Base-by-base conservation (phyloP, 2,797 vertebrate species). In the Hephaestus fuliginosus region DNA sequence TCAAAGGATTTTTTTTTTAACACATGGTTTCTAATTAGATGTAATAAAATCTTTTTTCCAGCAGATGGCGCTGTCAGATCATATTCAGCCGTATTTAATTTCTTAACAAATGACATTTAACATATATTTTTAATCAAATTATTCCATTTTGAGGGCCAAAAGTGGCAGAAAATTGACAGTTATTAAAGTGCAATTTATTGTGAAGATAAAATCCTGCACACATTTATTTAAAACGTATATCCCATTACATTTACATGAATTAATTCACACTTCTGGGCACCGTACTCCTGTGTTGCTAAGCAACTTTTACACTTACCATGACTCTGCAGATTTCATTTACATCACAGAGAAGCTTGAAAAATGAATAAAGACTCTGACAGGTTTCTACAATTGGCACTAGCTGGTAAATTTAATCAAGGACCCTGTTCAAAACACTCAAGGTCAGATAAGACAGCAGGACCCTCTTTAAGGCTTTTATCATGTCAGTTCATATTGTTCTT, bases 1-100 rank as follows among this genome's bases (percentile, higher is more conserved):
- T 15, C 1, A 22, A 3, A 10, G 3, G 14, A 17, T 60, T 53
- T 1, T 10, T 1, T 10, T 7, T 25, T 25, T 25, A 25, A 25
- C 25, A 1, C 0, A 2, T 71, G n/a, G 12, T 57, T 39, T 8
- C 0, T 0, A 6, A 36, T n/a, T 3, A 7, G 28, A 3, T 69
- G 75, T 76, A 46, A 56, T 74, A 17, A 5, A 12, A 0, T 0
- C 0, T 51, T 0, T 30, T 1, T 0, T 7, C 83, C 91, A 68
- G 62, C 68, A 90, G 91, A 66, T 78, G 86, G 7, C 89, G 63
- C 78, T 41, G 33, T 64, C 33, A 8, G 10, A 85, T 71, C 60
- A 82, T 1, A 4, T 78, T 75, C 48, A n/a, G 7, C 7, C 20
- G 13, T 1, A 5, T 25, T 18, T 8, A 63, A 55, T 28, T 56